Percentiles rank a stretch among this genome's conserved stretches.
These are phyloP conservation scores for Brevimyrus niger DNA, from an alignment of 2,113 vertebrate species.

Conservation along the genomic window DNA sequence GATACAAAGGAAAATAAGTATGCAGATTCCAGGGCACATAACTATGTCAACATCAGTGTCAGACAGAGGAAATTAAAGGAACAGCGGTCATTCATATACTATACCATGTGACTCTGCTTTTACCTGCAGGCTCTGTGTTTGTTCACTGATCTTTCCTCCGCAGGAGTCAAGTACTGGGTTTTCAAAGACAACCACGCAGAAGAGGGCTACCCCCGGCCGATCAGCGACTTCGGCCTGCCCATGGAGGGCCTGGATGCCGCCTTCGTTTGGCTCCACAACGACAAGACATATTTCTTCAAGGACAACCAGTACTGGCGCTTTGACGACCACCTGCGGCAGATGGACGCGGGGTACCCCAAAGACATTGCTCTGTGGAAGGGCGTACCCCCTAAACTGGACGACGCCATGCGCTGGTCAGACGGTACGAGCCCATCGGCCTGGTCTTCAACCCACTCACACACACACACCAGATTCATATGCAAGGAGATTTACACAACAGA, in stretches of 20 bases:
- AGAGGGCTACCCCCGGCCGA: slow-evolving; percentile 83
- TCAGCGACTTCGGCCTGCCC: slow-evolving; percentile 85
- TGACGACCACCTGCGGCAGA: slow-evolving; percentile 70
- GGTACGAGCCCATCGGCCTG: slow-evolving; percentile 59
- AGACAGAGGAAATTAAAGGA: too few species aligned
- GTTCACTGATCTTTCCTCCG: slow-evolving; percentile 24
- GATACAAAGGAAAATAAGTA: too few species aligned
- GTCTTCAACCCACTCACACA: background rate
- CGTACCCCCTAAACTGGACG: slow-evolving; percentile 74
- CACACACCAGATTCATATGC: background rate
- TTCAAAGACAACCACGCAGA: slow-evolving; percentile 93
- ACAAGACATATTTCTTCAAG: slow-evolving; percentile 97
- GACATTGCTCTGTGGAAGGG: slow-evolving; percentile 80
- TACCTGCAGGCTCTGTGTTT: background rate
- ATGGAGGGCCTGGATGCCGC: slow-evolving; percentile 76
- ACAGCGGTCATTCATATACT: background rate
- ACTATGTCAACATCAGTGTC: too few species aligned
- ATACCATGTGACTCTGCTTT: background rate
- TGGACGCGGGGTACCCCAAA: slow-evolving; percentile 86
- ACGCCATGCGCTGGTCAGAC: slow-evolving; percentile 90
- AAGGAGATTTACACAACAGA: background rate
- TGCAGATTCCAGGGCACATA: too few species aligned
- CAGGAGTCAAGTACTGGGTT: slow-evolving; percentile 91
- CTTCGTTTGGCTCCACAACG: slow-evolving; percentile 85
- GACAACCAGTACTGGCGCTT: slow-evolving; percentile 85